A percentile compares a stretch with the other conserved stretches of the same genome.
Evolutionary conservation across 2,888 invertebrate genomes (phyloP).

Genomic region (Dasypogon diadema): DNA sequence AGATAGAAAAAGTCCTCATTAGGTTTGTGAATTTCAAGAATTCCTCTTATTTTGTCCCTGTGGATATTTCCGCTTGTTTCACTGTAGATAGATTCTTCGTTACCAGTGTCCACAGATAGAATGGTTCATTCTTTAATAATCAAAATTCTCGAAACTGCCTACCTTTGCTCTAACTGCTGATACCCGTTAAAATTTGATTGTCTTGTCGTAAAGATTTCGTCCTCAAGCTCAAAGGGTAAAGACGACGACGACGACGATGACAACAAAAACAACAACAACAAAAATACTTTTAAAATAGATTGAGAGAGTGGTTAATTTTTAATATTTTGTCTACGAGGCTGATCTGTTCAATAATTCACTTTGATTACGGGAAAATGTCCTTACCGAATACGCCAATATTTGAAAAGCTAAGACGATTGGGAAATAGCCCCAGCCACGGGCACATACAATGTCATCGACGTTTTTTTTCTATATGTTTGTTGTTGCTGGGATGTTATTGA

Average conservation of each 20-base stretch:
- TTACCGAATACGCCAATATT: neutral
- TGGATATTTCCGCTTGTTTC: too few species aligned
- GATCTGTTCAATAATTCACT: constrained; percentile 30
- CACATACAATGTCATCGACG: neutral
- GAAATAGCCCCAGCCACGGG: neutral
- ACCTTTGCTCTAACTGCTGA: too few species aligned
- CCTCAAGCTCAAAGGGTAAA: too few species aligned
- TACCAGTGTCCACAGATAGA: constrained; percentile 6
- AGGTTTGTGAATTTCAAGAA: constrained; percentile 29
- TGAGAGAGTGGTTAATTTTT: constrained; percentile 29
- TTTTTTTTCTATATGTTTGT: neutral
- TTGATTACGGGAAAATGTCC: constrained; percentile 5
- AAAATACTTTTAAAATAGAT: constrained; percentile 4
- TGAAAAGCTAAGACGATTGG: neutral
- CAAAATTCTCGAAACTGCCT: neutral
- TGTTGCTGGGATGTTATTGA: constrained; percentile 21
- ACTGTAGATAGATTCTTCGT: constrained; percentile 18
- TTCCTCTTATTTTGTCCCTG: constrained; percentile 17
- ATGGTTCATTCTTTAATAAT: constrained; percentile 2
- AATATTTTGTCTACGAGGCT: constrained; percentile 11
- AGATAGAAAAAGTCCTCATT: neutral
- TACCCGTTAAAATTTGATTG: constrained; percentile 40
- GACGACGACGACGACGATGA: too few species aligned
- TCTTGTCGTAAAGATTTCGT: neutral
- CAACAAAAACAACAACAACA: too few species aligned